Evolutionary conservation across 2,797 vertebrate species (phyloP).

Genomic region (Choloepus didactylus): DNA sequence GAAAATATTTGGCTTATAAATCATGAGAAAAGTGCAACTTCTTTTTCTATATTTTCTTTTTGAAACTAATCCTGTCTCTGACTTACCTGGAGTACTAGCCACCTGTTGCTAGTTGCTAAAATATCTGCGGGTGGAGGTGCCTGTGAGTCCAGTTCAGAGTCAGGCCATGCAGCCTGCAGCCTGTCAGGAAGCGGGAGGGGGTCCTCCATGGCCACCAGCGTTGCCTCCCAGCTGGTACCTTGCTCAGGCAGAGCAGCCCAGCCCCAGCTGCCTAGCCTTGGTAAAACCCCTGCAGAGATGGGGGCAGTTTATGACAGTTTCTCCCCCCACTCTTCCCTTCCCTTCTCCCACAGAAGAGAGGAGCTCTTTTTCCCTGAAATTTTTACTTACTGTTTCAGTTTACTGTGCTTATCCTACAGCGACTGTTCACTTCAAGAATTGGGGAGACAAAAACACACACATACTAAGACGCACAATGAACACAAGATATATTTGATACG

Average conservation of each 20-base stretch:
- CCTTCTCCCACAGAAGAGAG: not conserved
- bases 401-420: not conserved
- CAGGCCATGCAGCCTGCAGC: not conserved
- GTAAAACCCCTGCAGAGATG: not conserved
- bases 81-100: not conserved
- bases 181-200: fast-evolving
- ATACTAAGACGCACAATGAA: not conserved
- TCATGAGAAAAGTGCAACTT: not conserved
- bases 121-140: not conserved
- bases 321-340: not conserved
- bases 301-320: not conserved
- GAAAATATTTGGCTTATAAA: not conserved
- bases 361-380: not conserved
- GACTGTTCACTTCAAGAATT: not conserved
- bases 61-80: not conserved
- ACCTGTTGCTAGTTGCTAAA: too few relatives aligned
- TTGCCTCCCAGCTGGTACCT: not conserved
- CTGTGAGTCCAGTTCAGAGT: not conserved
- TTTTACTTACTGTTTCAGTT: not conserved
- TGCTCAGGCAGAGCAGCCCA: not conserved
- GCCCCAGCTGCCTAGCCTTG: fast-evolving
- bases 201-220: fast-evolving
- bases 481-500: not conserved
- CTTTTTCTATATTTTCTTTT: not conserved
- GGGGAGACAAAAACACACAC: not conserved